These are phyloP conservation scores for Myotis daubentonii DNA, from an alignment of 2,797 vertebrate species.

Conservation along the genomic window DNA sequence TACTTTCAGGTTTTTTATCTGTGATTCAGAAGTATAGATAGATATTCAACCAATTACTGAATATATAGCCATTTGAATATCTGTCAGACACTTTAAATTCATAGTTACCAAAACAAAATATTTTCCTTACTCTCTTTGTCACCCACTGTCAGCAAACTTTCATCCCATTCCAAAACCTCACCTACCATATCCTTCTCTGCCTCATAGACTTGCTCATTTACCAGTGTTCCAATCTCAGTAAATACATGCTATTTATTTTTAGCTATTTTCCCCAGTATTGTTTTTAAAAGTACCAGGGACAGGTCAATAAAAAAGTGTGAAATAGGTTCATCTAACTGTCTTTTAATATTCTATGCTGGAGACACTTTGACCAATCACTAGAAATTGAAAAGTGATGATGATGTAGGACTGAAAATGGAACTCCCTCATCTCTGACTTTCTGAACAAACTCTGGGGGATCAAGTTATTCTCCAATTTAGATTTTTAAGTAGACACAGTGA, in stretches of 20 bases:
- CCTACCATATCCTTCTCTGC: not conserved
- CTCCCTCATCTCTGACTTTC: not conserved
- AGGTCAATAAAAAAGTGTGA: not conserved
- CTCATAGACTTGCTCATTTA: not conserved
- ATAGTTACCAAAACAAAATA: conserved; percentile 19
- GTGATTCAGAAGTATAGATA: not conserved
- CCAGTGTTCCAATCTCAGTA: not conserved
- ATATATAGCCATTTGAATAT: not conserved
- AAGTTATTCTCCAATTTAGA: conserved; percentile 21
- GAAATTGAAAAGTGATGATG: conserved; percentile 31
- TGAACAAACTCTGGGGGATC: not conserved
- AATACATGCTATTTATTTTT: not conserved
- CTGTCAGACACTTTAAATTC: not conserved
- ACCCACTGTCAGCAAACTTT: not conserved
- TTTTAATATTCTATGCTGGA: conserved; percentile 2
- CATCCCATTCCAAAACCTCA: not conserved
- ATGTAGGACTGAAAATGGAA: not conserved
- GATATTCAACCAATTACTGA: not conserved
- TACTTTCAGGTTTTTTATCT: conserved; percentile 39
- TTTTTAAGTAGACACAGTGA: not conserved
- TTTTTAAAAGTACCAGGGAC: not conserved
- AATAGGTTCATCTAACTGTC: not conserved
- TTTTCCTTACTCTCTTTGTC: not conserved
- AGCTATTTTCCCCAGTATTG: not conserved
- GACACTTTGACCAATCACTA: conserved; percentile 3